phyloP scores from a whole-genome alignment of 2,888 invertebrate species.

The Penaeus monodon region DNA sequence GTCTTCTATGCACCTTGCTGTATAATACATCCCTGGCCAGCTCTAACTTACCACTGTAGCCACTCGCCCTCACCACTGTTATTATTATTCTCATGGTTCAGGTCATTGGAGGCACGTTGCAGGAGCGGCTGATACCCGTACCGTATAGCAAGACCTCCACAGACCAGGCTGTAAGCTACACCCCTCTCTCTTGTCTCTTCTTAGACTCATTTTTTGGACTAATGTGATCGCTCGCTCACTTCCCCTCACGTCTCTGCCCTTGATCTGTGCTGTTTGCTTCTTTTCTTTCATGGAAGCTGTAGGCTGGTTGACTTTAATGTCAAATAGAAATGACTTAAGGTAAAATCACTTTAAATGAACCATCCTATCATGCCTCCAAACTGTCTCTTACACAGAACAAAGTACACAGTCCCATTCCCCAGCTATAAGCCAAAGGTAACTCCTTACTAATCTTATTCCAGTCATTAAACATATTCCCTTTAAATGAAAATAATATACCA shows the following conservation, averaged over 20 bases:
- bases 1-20: slow-evolving; percentile 62
- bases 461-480: slow-evolving; percentile 49
- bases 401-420: slow-evolving; percentile 56
- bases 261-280: slow-evolving; percentile 61
- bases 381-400: slow-evolving; percentile 64
- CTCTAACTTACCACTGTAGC: slow-evolving; percentile 74
- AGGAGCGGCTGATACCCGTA: slow-evolving; percentile 99
- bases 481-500: slow-evolving; percentile 52
- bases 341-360: slow-evolving; percentile 36
- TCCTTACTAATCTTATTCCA: slow-evolving; percentile 49
- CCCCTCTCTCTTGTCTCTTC: slow-evolving; percentile 64
- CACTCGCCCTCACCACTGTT: slow-evolving; percentile 82
- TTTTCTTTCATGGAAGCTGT: slow-evolving; percentile 57
- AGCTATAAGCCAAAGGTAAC: slow-evolving; percentile 45
- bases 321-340: slow-evolving; percentile 27
- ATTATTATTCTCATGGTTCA: slow-evolving; percentile 69
- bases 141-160: slow-evolving; percentile 99
- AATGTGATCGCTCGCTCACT: slow-evolving; percentile 63
- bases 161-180: slow-evolving; percentile 99
- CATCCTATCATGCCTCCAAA: slow-evolving; percentile 60
- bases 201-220: slow-evolving; percentile 63
- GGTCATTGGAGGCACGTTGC: slow-evolving; percentile 99
- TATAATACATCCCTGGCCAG: slow-evolving; percentile 64
- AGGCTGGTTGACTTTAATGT: slow-evolving; percentile 53
- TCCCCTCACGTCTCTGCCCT: slow-evolving; percentile 60